Conservation (phyloP, 2,888 invertebrate species). For the Anthophora plumipes region DNA sequence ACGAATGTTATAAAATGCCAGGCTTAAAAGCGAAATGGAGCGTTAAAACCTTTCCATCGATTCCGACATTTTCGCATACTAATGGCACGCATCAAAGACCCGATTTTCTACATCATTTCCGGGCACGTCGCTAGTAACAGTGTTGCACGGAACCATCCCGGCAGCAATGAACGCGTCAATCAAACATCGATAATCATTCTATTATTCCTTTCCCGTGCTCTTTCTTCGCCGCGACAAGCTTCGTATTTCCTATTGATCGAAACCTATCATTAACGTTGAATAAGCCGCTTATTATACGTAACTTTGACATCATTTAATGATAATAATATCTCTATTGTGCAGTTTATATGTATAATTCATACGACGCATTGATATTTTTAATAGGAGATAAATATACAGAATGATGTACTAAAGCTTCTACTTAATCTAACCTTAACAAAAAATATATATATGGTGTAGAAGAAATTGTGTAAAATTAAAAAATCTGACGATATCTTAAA, state of each 20-base stretch:
- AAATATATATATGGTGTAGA: too few relatives aligned
- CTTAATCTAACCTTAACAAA: too few relatives aligned
- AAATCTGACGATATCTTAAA: too few relatives aligned
- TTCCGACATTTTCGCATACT: slow-evolving; percentile 10
- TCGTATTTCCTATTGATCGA: slow-evolving; percentile 37
- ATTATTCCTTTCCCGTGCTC: slow-evolving; percentile 36
- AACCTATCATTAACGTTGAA: slow-evolving; percentile 6
- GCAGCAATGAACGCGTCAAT: slow-evolving; percentile 63
- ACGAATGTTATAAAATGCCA: slow-evolving; percentile 37
- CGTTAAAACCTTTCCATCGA: slow-evolving; percentile 36
- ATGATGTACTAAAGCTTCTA: too few relatives aligned
- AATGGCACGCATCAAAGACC: slow-evolving; percentile 40
- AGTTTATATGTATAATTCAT: too few relatives aligned
- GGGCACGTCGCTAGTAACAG: slow-evolving; percentile 48
- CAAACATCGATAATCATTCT: slow-evolving; percentile 51
- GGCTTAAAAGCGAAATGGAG: slow-evolving; percentile 31
- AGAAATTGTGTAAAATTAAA: too few relatives aligned
- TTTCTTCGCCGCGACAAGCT: slow-evolving; percentile 32
- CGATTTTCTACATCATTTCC: slow-evolving; percentile 60
- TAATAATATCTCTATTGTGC: too few relatives aligned
- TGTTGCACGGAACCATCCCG: slow-evolving; percentile 28
- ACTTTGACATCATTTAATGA: neutral
- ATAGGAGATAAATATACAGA: too few relatives aligned
- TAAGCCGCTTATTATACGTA: neutral
- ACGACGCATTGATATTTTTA: too few relatives aligned